Evolutionary conservation across 2,113 vertebrate species (phyloP).

Genomic region (Mixornis gularis): DNA sequence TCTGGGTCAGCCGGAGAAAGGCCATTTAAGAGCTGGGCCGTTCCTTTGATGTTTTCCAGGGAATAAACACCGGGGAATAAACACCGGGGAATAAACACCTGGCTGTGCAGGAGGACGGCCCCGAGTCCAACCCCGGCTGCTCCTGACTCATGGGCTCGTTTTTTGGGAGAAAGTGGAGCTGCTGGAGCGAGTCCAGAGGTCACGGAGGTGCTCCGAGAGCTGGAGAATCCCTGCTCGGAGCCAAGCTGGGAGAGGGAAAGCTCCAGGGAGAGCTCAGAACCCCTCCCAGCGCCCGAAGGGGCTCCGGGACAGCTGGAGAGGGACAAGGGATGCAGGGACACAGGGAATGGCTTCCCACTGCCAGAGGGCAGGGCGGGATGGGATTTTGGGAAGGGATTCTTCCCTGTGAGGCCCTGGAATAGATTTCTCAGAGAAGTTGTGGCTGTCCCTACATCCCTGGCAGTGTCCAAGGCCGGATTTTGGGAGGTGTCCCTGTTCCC

Average conservation of each 20-base stretch:
- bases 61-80: neutral
- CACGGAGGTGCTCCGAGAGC: neutral
- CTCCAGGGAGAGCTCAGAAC: neutral
- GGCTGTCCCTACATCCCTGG: neutral
- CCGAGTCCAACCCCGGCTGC: neutral
- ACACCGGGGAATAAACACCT: neutral
- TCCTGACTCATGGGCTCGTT: neutral
- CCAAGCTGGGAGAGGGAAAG: neutral
- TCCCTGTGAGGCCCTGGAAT: neutral
- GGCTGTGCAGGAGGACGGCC: neutral
- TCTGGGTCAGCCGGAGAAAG: slow-evolving; percentile 56
- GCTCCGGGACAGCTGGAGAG: neutral
- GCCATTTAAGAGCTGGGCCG: neutral
- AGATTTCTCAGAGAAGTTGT: neutral
- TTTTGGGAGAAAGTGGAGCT: neutral
- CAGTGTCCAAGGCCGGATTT: neutral
- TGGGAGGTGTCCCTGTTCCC: neutral
- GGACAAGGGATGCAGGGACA: neutral
- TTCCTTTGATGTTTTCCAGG: slow-evolving; percentile 5
- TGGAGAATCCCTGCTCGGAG: neutral
- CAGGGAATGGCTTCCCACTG: neutral
- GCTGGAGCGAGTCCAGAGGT: neutral
- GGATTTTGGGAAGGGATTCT: neutral
- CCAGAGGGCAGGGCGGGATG: neutral
- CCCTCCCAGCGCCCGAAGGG: fast-evolving